phyloP scores from a whole-genome alignment of 2,797 vertebrate species.

The Anguilla obscura region DNA sequence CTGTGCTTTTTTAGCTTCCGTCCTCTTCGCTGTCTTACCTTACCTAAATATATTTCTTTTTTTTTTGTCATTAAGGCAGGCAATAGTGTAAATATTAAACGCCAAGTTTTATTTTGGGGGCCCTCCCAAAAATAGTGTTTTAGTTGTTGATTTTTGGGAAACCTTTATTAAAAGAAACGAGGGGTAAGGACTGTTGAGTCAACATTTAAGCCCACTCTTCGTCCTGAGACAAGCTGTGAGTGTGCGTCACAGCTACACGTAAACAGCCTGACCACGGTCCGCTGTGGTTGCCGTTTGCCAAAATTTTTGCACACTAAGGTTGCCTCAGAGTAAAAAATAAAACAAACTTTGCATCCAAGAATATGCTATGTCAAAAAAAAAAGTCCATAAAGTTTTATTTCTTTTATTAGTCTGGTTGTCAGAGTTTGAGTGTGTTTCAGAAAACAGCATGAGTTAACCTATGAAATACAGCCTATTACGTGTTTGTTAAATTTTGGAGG shows the following conservation, averaged over 20 bases:
- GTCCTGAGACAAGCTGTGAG: constrained; percentile 26
- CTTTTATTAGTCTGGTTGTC: neutral
- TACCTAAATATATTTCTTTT: neutral
- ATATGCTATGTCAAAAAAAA: neutral
- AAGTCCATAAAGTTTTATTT: neutral
- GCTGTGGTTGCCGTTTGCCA: neutral
- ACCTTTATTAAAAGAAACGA: neutral
- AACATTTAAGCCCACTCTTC: constrained; percentile 30
- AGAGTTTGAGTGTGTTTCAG: neutral
- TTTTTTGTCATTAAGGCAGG: neutral
- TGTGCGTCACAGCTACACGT: constrained; percentile 24
- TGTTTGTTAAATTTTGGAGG: too few species aligned
- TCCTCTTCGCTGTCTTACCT: neutral
- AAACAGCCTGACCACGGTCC: constrained; percentile 22
- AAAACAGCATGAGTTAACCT: neutral
- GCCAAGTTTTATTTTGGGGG: neutral
- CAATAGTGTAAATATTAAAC: neutral
- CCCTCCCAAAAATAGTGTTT: neutral
- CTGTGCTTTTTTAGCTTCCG: neutral
- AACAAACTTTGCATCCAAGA: neutral
- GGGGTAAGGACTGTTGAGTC: neutral
- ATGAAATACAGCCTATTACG: neutral
- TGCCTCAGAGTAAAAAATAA: neutral
- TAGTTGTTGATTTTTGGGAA: neutral
- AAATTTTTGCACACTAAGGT: neutral